Evolutionary conservation across 1,140 invertebrate genomes (phyloP).

Genomic region (Micrasema minimum): DNA sequence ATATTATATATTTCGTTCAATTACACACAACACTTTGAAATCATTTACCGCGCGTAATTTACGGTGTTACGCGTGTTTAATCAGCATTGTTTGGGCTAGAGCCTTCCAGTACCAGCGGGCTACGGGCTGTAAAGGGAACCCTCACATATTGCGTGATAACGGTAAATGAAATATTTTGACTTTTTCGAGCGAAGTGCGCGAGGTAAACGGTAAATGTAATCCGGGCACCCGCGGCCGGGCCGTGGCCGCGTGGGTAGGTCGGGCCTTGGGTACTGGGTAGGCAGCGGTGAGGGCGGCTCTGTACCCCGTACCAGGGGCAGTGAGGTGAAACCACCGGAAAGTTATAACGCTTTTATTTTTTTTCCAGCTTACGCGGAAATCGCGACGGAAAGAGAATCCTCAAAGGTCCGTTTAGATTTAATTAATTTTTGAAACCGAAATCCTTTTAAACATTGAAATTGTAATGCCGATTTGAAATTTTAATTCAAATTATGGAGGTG

Average conservation of each 20-base stretch:
- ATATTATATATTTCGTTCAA: constrained; percentile 28
- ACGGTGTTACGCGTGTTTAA: constrained; percentile 21
- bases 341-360: constrained; percentile 38
- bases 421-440: constrained; percentile 38
- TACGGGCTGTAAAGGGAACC: constrained; percentile 1
- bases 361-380: constrained; percentile 32
- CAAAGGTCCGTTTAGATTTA: constrained; percentile 38
- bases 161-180: constrained; percentile 17
- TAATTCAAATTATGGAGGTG: constrained; percentile 28
- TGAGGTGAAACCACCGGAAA: too few relatives aligned
- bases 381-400: constrained; percentile 13
- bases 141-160: constrained; percentile 12
- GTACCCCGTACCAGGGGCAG: too few relatives aligned
- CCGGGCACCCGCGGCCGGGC: background rate
- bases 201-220: constrained; percentile 23
- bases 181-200: constrained; percentile 11
- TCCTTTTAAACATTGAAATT: constrained; percentile 40
- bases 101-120: too few relatives aligned
- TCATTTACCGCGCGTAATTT: constrained; percentile 26
- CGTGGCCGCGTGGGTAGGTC: too few relatives aligned
- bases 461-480: constrained; percentile 37
- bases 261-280: too few relatives aligned
- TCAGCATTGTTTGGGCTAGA: constrained; percentile 3
- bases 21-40: constrained; percentile 30
- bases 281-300: background rate